These are phyloP conservation scores for Pterocles gutturalis DNA, from an alignment of 2,113 vertebrate genomes.

Conservation along the genomic window DNA sequence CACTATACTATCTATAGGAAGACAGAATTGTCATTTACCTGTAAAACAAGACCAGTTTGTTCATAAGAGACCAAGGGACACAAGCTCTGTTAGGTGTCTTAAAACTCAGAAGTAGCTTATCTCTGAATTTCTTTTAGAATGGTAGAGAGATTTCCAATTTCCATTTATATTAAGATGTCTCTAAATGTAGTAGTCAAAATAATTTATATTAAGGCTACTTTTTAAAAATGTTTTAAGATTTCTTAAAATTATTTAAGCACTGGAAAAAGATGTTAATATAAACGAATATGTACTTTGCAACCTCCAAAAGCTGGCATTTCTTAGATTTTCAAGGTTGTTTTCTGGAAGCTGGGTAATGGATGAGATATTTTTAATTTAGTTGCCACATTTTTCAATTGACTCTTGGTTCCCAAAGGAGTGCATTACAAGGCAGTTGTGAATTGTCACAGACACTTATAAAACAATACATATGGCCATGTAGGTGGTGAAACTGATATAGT, in stretches of 20 bases:
- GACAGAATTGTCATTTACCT: not conserved
- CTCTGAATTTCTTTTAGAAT: not conserved
- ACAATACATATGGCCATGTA: not conserved
- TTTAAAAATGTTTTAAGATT: not conserved
- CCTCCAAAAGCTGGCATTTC: not conserved
- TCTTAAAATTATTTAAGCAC: not conserved
- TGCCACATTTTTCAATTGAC: not conserved
- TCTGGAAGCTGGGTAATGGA: not conserved
- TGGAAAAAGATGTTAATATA: not conserved
- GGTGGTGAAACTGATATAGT: not conserved
- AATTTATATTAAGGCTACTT: not conserved
- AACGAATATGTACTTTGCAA: not conserved
- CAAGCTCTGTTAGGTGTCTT: not conserved
- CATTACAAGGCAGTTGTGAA: not conserved
- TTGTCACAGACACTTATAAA: not conserved
- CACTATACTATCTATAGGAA: not conserved
- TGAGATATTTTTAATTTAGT: not conserved
- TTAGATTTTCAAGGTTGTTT: not conserved
- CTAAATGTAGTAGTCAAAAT: not conserved
- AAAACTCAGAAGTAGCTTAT: not conserved
- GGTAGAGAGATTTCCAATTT: not conserved
- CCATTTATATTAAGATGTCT: not conserved
- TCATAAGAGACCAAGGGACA: not conserved
- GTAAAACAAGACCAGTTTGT: not conserved
- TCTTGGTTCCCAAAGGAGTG: not conserved